Percentiles rank a stretch among this genome's conserved stretches.
Conservation (phyloP, 1,140 invertebrate genomes). For the Drosophila setifemur region DNA sequence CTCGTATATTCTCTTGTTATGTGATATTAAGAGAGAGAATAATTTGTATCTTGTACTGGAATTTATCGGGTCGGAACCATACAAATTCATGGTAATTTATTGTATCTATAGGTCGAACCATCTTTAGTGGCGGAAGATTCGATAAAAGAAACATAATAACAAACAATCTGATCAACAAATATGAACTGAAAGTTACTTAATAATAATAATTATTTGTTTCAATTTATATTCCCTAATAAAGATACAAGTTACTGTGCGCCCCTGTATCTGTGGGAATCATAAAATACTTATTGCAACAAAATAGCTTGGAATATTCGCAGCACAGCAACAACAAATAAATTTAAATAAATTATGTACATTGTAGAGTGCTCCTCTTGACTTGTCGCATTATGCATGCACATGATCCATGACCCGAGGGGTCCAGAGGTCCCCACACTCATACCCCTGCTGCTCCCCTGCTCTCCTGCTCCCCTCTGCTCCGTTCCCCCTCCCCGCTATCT, state of each 20-base stretch:
- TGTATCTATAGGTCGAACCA: too few species aligned
- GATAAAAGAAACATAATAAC: too few species aligned
- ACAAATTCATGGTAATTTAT: too few species aligned
- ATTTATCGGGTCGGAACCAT: too few species aligned
- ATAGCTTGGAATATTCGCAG: slow-evolving; percentile 17
- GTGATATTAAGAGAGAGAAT: too few species aligned
- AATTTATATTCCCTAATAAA: too few species aligned
- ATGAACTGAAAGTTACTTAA: too few species aligned
- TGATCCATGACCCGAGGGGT: slow-evolving; percentile 41
- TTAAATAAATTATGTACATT: slow-evolving; percentile 49
- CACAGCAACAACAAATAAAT: slow-evolving; percentile 51
- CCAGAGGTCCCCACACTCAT: slow-evolving; percentile 32
- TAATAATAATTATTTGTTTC: too few species aligned
- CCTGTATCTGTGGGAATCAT: neutral
- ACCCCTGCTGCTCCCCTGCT: neutral
- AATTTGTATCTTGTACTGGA: too few species aligned
- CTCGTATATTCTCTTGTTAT: too few species aligned
- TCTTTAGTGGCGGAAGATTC: too few species aligned
- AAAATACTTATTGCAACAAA: slow-evolving; percentile 24
- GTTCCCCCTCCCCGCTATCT: slow-evolving; percentile 23
- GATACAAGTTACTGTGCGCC: neutral
- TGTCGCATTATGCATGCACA: slow-evolving; percentile 63
- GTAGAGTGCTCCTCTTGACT: slow-evolving; percentile 28
- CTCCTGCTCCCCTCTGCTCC: neutral
- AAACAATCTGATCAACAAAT: too few species aligned